Evolutionary conservation across 2,113 vertebrate species (phyloP), one percentile per base, ranked within the genome.

Genomic region (Sinocyclocheilus anshuiensis): DNA sequence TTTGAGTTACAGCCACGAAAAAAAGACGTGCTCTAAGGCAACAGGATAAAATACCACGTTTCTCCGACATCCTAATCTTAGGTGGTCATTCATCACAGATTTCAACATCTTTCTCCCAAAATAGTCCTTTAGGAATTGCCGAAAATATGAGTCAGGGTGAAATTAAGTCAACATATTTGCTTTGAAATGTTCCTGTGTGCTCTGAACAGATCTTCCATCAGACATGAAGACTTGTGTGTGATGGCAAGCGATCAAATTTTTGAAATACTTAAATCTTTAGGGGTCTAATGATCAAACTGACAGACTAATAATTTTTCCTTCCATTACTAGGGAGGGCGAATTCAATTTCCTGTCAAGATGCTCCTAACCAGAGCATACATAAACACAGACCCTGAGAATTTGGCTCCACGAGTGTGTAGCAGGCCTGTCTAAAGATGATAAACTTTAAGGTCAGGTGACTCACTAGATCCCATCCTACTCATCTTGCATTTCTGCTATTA

Each of bases 381-480:
- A 83, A 83, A 83, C 75, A 80, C 22, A 7, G 57, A 42, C 5
- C 39, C 48, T 15, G 3, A 22, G 5, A 45, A 36, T 71, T 26
- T 81, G 75, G 77, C 71, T 15, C 33, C 16, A 48, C 1, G 72
- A 80, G 26, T 7, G 20, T 45, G 53, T 20, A 55, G 24, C 16
- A 50, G 50, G 42, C 53, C 71, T 79, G 83, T 26, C 39, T 50
- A 24, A 69, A 45, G 22, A 67, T 15, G n/a, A 84, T 88, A 72
- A 81, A 82, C 87, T 77, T 74, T 72, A 20, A 50, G 57, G 12
- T 71, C 55, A 89, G 26, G 77, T 42, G 3, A 20, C 59, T 86
- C 78, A 67, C 77, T 86, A 45, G 39, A 59, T 69, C n/a, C 36
- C 57, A 84, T 88, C 71, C 84, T 80, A 90, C 83, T 75, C 50